Conservation (phyloP, 1,140 invertebrate species). For the Drosophila fuyamai region DNA sequence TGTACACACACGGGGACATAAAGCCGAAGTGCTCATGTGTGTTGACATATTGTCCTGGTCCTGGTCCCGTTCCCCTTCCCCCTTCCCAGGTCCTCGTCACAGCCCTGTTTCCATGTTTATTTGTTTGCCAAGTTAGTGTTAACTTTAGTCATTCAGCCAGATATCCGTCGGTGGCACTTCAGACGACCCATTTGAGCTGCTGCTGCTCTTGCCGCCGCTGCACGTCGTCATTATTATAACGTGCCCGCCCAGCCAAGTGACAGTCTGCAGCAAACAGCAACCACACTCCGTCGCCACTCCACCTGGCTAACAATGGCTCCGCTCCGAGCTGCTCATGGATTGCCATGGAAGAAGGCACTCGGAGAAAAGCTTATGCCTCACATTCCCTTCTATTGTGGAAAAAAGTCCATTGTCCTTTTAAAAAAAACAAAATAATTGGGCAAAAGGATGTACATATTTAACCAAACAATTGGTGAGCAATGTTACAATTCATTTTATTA, state of each 20-base stretch:
- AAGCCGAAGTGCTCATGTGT: constrained; percentile 59
- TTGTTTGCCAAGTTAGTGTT: constrained; percentile 83
- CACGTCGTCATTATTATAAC: constrained; percentile 79
- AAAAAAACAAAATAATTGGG: too few relatives aligned
- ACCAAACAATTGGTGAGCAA: too few relatives aligned
- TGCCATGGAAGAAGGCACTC: constrained; percentile 9
- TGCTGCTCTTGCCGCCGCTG: constrained; percentile 25
- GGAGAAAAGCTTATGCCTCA: constrained; percentile 4
- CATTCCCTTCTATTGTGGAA: background rate
- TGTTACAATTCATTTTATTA: too few relatives aligned
- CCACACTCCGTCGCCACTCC: constrained; percentile 45
- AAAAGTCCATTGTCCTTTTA: background rate
- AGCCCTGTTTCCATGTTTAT: constrained; percentile 75
- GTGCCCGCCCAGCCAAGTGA: constrained; percentile 65
- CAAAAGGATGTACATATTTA: too few relatives aligned
- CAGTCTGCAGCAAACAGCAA: constrained; percentile 23
- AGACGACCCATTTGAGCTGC: constrained; percentile 55
- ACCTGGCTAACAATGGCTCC: constrained; percentile 68
- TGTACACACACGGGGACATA: constrained; percentile 44
- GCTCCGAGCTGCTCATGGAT: constrained; percentile 2
- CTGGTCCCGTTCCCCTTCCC: constrained; percentile 8
- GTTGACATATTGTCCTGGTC: constrained; percentile 71
- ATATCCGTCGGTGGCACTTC: constrained; percentile 77
- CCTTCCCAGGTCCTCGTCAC: background rate
- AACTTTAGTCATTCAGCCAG: constrained; percentile 83